A percentile compares a stretch with the other conserved stretches of the same genome.
These are phyloP conservation scores for Papilio dardanus DNA, from an alignment of 1,140 invertebrate species.

Conservation along the genomic window DNA sequence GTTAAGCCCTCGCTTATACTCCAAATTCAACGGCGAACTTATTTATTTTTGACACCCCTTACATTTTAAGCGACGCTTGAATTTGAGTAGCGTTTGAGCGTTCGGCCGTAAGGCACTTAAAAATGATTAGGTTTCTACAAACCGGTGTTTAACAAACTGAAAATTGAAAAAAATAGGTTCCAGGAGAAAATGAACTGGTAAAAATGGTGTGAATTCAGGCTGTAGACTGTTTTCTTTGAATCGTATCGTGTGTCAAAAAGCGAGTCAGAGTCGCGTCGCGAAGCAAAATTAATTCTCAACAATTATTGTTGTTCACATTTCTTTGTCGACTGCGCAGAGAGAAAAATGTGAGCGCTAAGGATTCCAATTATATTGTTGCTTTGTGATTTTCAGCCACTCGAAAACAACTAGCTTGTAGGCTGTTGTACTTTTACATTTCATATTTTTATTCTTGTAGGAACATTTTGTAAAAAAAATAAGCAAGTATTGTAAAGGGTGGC, in stretches of 20 bases:
- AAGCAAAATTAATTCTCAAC: slow-evolving; percentile 1
- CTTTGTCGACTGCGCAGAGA: background rate
- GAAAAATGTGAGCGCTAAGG: background rate
- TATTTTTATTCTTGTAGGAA: background rate
- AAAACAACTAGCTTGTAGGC: background rate
- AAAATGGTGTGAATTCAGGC: background rate
- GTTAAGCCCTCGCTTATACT: too few relatives aligned
- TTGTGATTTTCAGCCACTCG: background rate
- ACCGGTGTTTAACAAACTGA: background rate
- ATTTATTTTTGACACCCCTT: too few relatives aligned
- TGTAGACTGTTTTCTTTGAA: background rate
- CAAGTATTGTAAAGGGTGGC: too few relatives aligned
- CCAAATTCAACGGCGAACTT: too few relatives aligned
- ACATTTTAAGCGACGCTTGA: too few relatives aligned
- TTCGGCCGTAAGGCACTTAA: too few relatives aligned
- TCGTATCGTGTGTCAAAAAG: background rate
- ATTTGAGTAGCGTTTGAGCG: too few relatives aligned
- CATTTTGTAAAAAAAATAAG: too few relatives aligned
- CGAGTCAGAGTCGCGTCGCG: background rate
- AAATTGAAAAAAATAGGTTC: background rate
- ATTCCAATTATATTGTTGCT: slow-evolving; percentile 9
- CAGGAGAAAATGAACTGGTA: background rate
- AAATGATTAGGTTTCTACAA: too few relatives aligned
- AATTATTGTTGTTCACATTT: slow-evolving; percentile 6
- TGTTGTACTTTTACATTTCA: background rate